Evolutionary conservation across 2,113 vertebrate species (phyloP).

Genomic region (Procavia capensis): DNA sequence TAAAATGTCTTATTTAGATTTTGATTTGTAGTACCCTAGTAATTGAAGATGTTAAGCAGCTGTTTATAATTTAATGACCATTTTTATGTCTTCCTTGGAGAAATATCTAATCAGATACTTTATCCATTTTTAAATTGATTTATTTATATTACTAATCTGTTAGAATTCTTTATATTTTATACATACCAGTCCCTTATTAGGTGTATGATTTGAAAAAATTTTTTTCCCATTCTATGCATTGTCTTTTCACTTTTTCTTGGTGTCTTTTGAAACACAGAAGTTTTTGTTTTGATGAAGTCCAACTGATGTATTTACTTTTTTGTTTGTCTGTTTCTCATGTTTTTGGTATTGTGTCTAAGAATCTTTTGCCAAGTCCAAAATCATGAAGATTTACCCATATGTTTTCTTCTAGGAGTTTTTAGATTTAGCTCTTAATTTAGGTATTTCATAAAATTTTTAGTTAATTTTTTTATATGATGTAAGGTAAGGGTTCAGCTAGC

Average conservation of each 20-base stretch:
- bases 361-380: too few species aligned
- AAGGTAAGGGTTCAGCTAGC: not conserved
- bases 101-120: not conserved
- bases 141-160: not conserved
- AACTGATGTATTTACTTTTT: not conserved
- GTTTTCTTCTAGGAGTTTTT: not conserved
- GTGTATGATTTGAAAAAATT: not conserved
- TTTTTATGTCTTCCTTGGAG: not conserved
- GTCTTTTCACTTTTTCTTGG: not conserved
- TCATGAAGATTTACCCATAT: not conserved
- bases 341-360: too few species aligned
- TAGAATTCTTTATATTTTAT: not conserved
- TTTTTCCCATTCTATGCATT: not conserved
- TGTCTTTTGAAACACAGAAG: not conserved
- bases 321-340: not conserved
- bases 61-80: not conserved
- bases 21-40: not conserved
- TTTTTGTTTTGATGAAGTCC: not conserved
- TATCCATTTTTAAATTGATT: conserved; percentile 12
- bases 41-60: not conserved
- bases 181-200: not conserved
- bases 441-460: not conserved
- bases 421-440: not conserved
- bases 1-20: not conserved
- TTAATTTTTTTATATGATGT: not conserved